These are phyloP conservation scores for Enteromius treurensis DNA, from an alignment of 2,797 vertebrate genomes.

Conservation along the genomic window DNA sequence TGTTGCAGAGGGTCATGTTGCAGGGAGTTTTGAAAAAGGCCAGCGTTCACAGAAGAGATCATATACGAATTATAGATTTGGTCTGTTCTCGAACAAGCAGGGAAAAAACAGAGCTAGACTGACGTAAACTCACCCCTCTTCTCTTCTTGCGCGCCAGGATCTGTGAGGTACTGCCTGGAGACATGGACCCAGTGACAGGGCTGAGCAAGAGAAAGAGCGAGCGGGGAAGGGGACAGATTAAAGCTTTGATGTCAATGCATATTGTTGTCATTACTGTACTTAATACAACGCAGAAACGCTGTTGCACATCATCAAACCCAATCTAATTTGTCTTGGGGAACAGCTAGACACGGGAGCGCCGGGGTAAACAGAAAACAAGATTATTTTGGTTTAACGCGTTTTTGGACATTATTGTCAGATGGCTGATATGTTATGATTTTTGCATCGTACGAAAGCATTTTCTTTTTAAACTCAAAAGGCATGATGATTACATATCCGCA, in stretches of 20 bases:
- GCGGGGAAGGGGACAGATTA: slow-evolving; percentile 59
- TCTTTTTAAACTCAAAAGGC: slow-evolving; percentile 63
- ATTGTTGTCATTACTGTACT: slow-evolving; percentile 78
- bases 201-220: slow-evolving; percentile 71
- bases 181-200: slow-evolving; percentile 89
- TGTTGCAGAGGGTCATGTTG: slow-evolving; percentile 12
- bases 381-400: slow-evolving; percentile 74
- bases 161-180: slow-evolving; percentile 88
- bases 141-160: slow-evolving; percentile 93
- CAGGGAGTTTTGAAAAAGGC: slow-evolving; percentile 33
- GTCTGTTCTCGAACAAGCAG: slow-evolving; percentile 29
- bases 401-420: slow-evolving; percentile 75
- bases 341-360: slow-evolving; percentile 62
- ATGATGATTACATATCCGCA: slow-evolving; percentile 73
- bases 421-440: slow-evolving; percentile 75
- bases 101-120: slow-evolving; percentile 24
- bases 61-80: slow-evolving; percentile 19
- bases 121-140: slow-evolving; percentile 86
- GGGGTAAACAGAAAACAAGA: slow-evolving; percentile 53
- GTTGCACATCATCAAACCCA: slow-evolving; percentile 76
- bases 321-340: slow-evolving; percentile 75
- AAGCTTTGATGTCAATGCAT: slow-evolving; percentile 76
- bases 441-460: slow-evolving; percentile 67
- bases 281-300: slow-evolving; percentile 77
- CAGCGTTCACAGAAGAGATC: slow-evolving; percentile 8